Evolutionary conservation across 2,888 invertebrate species (phyloP).

Genomic region (Trileptium ribeirensis): DNA sequence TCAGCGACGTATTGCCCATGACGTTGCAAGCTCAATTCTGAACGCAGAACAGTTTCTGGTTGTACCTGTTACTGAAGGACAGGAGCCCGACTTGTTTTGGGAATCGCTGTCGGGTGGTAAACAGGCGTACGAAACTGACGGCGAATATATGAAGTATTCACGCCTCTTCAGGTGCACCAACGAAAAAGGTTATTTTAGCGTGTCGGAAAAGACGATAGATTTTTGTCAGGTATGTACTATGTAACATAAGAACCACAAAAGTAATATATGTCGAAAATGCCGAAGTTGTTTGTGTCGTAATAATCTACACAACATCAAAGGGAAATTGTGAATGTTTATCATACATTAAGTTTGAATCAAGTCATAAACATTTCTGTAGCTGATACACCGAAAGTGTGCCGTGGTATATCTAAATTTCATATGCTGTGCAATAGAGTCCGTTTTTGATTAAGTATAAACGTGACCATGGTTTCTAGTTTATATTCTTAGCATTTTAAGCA

Average conservation of each 20-base stretch:
- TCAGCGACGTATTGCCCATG: constrained; percentile 14
- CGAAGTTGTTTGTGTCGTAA: too few species aligned
- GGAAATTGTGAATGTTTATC: too few species aligned
- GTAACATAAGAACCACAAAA: constrained; percentile 8
- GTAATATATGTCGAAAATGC: too few species aligned
- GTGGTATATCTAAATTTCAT: too few species aligned
- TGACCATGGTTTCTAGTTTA: too few species aligned
- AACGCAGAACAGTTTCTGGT: constrained; percentile 26
- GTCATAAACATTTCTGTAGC: too few species aligned
- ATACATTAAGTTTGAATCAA: too few species aligned
- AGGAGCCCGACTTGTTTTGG: constrained; percentile 36
- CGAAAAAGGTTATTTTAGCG: constrained; percentile 96
- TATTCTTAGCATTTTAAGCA: too few species aligned
- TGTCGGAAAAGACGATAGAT: constrained; percentile 96
- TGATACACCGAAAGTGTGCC: too few species aligned
- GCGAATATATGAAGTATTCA: constrained; percentile 83
- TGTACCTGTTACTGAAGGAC: constrained; percentile 37
- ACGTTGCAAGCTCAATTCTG: constrained; percentile 28
- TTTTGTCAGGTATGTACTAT: constrained; percentile 72
- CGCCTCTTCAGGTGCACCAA: constrained; percentile 95
- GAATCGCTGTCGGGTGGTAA: constrained; percentile 23
- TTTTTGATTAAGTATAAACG: too few species aligned
- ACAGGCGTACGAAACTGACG: constrained; percentile 57
- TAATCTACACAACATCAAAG: too few species aligned
- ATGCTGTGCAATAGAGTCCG: too few species aligned